Evolutionary conservation across 1,140 invertebrate genomes (phyloP), one percentile per base, ranked within the genome.

Genomic region (Glossosoma conforme): DNA sequence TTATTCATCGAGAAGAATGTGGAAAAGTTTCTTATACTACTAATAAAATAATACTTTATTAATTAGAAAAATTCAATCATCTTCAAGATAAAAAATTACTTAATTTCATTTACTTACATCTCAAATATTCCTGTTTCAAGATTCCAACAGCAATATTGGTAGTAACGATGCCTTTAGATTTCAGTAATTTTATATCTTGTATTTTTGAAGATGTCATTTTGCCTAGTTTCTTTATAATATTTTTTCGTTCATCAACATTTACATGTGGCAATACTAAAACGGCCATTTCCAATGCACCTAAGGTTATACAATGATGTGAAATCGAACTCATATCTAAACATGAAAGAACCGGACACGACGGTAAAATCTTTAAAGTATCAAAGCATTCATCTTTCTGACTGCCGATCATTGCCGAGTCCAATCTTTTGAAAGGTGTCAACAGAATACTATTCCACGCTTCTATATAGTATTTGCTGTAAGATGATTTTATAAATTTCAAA

Each of bases 361-460:
- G 69, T 49, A 75, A 61, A 43, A 74, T 60, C 64, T 72, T 75
- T 45, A 75, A 60, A 44, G 65, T 62, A 33, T 69, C 68, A 32
- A 70, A 53, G 52, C 72, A 75, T 52, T 73, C 68, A 3, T 45
- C 48, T 53, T 64, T 71, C 54, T 75, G 71, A 15, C 63, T 64
- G 56, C 69, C 70, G 38, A 67, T 70, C 21, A 74, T 67, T 8
- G 72, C 70, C 49, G 68, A 68, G 58, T 74, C 71, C 10, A 70
- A 68, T 11, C 56, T 58, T 62, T 72, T 67, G 53, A 75, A 75
- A 17, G 72, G 72, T 18, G 61, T 63, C 24, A 75, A 56, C 20
- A 75, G 63, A 53, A 73, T 58, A 35, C 68, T 63, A 33, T 64
- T 63, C 72, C 71, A 75, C 22, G 71, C 69, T n/a, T 65, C 62